A percentile compares a stretch with the other conserved stretches of the same genome.
Conservation (phyloP, 2,113 vertebrate genomes). For the Phylloscopus trochilus region DNA sequence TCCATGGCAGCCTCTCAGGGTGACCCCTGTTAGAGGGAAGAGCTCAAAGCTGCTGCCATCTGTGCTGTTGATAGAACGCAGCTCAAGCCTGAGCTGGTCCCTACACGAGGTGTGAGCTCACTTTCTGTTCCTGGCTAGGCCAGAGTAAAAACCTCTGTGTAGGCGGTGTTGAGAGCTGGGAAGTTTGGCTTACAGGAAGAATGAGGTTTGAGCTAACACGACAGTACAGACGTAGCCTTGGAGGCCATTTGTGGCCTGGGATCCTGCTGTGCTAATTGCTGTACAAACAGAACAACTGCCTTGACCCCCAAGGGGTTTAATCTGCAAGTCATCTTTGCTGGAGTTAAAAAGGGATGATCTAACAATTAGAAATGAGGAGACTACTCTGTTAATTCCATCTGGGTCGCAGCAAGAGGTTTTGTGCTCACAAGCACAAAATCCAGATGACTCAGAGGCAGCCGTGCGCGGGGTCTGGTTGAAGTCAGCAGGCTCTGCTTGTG, state of each 20-base stretch:
- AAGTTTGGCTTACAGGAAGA: not conserved
- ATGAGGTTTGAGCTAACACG: not conserved
- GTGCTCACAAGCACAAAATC: constrained; percentile 13
- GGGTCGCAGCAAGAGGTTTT: constrained; percentile 13
- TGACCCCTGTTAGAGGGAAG: not conserved
- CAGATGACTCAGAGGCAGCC: constrained; percentile 9
- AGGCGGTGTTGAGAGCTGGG: not conserved
- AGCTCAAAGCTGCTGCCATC: not conserved
- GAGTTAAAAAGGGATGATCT: constrained; percentile 40
- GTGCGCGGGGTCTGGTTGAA: not conserved
- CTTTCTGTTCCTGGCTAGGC: not conserved
- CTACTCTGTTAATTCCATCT: constrained; percentile 32
- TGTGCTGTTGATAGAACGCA: not conserved
- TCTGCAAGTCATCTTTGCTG: constrained; percentile 50
- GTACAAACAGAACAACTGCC: constrained; percentile 36
- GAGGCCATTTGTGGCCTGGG: constrained; percentile 1
- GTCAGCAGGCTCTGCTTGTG: not conserved
- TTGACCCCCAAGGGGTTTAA: constrained; percentile 6
- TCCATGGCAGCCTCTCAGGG: not conserved
- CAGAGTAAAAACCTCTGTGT: not conserved
- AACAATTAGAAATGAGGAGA: constrained; percentile 39
- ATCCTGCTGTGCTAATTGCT: constrained; percentile 42
- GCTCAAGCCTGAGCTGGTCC: not conserved
- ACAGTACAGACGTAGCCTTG: not conserved
- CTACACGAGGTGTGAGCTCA: not conserved